Evolutionary conservation across 2,797 vertebrate species (phyloP), one percentile per base, ranked within the genome.

Genomic region (Leptatherina wallacei): DNA sequence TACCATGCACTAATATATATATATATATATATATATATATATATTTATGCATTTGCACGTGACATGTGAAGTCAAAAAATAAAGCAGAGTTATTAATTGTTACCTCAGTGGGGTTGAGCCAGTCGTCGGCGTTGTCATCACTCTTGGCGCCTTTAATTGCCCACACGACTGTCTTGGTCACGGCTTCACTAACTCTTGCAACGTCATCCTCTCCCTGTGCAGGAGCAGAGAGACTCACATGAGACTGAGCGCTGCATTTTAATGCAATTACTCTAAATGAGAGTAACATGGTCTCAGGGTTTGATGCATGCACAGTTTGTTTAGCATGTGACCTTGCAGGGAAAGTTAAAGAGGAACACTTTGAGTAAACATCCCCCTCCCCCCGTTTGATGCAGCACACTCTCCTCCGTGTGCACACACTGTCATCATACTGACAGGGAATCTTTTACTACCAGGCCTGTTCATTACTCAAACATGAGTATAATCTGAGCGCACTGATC

Each of bases 81-180:
- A 16, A 38, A 3, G n/a, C n/a, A 54, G 1, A 60, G 22, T 35
- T 12, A 56, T 40, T 1, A 38, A 57, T 14, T 22, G 2, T 10
- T 85, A 99, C 98, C 96, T 99, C 98, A 0, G 98, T 99, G 68
- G 98, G 97, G 85, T 99, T 99, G 73, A 99, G 93, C 98, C 98
- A 99, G 73, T 83, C 44, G 62, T 93, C 93, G 1, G 77, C 22
- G 74, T 92, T 93, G 73, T 91, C 83, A 0, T 92, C 87, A 11
- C 93, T 86, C 32, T 94, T 93, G 22, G 92, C 85, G 1, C 92
- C 92, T 88, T 99, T 99, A 74, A 99, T 71, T 8, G 96, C 96
- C 6, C 95, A 97, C 20, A 99, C 95, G 0, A 99, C 80, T 6
- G 86, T 90, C 73, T 94, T 96, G 67, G 96, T 96, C 79, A 99